These are phyloP conservation scores for Dione vanillae DNA, from an alignment of 2,888 invertebrate species.

Conservation along the genomic window DNA sequence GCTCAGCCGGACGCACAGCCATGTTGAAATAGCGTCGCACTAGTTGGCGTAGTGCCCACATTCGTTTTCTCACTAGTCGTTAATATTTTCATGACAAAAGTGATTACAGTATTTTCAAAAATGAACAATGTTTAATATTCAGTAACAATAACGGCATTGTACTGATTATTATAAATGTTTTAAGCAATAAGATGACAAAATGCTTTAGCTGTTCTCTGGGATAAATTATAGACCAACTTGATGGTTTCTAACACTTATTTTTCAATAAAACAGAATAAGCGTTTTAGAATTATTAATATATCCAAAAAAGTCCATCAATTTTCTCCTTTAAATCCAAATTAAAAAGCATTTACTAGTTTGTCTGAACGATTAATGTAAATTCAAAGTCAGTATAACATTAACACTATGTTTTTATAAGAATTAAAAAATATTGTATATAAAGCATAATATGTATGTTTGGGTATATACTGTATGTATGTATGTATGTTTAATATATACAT, in stretches of 20 bases:
- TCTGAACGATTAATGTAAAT: no score
- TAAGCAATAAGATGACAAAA: not conserved
- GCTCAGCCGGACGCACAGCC: constrained; percentile 56
- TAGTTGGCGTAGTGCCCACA: constrained; percentile 72
- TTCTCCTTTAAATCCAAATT: no score
- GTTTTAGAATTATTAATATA: no score
- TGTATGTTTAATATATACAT: no score
- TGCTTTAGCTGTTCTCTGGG: not conserved
- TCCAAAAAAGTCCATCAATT: no score
- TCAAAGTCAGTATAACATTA: no score
- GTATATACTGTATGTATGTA: no score
- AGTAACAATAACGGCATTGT: constrained; percentile 23
- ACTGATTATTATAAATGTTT: not conserved
- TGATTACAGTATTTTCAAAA: constrained; percentile 49
- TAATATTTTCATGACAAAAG: constrained; percentile 54
- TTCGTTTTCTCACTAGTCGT: constrained; percentile 64
- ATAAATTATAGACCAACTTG: not conserved
- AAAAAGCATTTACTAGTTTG: no score
- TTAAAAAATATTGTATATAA: no score
- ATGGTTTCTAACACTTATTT: not conserved
- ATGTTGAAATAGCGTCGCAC: constrained; percentile 71
- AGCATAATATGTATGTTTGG: no score
- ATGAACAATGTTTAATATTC: constrained; percentile 44
- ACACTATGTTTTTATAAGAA: no score
- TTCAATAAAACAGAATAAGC: not conserved